Conservation (phyloP, 2,888 invertebrate genomes). For the Chrysotoxum bicinctum region DNA sequence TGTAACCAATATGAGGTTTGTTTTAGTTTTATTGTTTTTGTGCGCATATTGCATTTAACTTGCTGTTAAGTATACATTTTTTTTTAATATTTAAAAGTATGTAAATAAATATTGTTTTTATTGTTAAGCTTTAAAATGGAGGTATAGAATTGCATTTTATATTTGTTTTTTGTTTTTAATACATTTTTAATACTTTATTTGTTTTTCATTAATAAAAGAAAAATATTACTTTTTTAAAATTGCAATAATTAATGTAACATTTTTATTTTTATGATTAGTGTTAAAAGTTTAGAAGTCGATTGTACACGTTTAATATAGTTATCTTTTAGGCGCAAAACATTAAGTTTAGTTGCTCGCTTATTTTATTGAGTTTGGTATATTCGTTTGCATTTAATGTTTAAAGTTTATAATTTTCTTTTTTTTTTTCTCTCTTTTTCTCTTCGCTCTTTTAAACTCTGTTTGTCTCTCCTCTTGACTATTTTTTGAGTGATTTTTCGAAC, state of each 20-base stretch:
- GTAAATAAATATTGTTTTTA: constrained; percentile 47
- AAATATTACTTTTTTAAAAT: background rate
- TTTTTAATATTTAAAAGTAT: constrained; percentile 37
- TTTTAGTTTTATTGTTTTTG: constrained; percentile 46
- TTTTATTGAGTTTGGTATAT: background rate
- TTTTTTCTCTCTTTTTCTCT: background rate
- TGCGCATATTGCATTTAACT: constrained; percentile 52
- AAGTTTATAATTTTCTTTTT: background rate
- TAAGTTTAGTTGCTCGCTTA: background rate
- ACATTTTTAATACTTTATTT: background rate
- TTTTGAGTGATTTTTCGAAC: too few species aligned
- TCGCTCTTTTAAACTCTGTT: background rate
- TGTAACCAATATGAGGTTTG: constrained; percentile 20
- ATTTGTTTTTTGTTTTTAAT: background rate
- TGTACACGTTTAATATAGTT: constrained; percentile 2
- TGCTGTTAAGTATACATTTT: constrained; percentile 17
- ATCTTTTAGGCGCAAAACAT: background rate
- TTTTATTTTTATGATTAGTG: background rate
- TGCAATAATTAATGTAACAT: background rate
- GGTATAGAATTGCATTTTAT: constrained; percentile 55
- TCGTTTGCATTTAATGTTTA: background rate
- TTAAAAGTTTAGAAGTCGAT: constrained; percentile 1
- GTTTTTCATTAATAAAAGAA: background rate
- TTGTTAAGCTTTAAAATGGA: constrained; percentile 57
- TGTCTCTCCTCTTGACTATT: background rate